Conservation (phyloP, 2,888 invertebrate species). For the Brenthis ino region DNA sequence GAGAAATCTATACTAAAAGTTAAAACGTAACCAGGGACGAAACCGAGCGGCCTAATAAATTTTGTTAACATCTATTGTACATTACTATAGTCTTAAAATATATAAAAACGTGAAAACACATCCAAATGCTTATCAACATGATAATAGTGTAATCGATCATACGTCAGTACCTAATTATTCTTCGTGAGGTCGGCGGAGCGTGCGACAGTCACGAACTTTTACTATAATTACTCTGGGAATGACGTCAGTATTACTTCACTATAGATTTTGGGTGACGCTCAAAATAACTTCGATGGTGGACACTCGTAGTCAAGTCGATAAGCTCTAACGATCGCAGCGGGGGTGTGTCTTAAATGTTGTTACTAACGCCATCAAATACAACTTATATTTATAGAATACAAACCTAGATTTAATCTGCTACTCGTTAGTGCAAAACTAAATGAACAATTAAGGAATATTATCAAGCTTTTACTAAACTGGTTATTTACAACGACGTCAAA, state of each 20-base stretch:
- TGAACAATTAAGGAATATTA: too few species aligned
- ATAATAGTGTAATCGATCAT: constrained; percentile 12
- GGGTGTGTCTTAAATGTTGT: constrained; percentile 43
- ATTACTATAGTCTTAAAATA: too few species aligned
- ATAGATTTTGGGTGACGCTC: constrained; percentile 40
- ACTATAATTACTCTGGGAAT: constrained; percentile 52
- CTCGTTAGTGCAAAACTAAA: too few species aligned
- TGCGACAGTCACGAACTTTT: constrained; percentile 56
- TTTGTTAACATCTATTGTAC: too few species aligned
- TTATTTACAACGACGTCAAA: too few species aligned
- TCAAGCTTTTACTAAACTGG: too few species aligned
- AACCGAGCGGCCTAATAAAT: too few species aligned
- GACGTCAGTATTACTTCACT: constrained; percentile 54
- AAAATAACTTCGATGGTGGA: constrained; percentile 43
- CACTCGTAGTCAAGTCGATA: constrained; percentile 40
- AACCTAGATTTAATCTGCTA: too few species aligned
- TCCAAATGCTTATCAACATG: neutral
- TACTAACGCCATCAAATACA: constrained; percentile 25
- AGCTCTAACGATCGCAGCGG: constrained; percentile 52
- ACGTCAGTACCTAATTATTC: constrained; percentile 19
- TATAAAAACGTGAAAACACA: neutral
- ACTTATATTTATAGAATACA: neutral
- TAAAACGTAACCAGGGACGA: too few species aligned
- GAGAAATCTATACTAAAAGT: too few species aligned
- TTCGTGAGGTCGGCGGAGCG: constrained; percentile 42